Evolutionary conservation across 2,113 vertebrate genomes (phyloP), one percentile per base, ranked within the genome.

Genomic region (Pandion haliaetus): DNA sequence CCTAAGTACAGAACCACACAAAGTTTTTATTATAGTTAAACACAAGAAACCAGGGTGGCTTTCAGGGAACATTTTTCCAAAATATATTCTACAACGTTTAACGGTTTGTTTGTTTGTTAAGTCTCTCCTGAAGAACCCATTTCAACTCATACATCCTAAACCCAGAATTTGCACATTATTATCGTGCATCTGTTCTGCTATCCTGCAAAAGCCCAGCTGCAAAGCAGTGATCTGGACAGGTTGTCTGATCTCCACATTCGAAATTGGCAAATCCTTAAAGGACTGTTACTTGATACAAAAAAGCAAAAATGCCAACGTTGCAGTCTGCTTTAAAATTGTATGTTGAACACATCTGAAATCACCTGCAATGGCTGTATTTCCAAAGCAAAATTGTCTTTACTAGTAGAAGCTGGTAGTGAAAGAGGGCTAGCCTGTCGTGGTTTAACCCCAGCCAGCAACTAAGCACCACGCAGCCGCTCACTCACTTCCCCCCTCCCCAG

Each of bases 321-420:
- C n/a, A 29, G 12, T 1, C 0, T 20, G 19, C 17, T 49, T 49
- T 10, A 70, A 40, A 25, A 49, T 2, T 11, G 3, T 11, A 8
- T 24, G 5, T 66, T 71, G 44, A 66, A 38, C 24, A 52, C 23
- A 31, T 21, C 50, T 72, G 67, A 59, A 52, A 67, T n/a, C 45
- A 26, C 29, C 61, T 91, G 52, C 38, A 57, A 20, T 6, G 12
- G n/a, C 18, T 70, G 29, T 17, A 36, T 62, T 72, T 58, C 34
- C 47, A 84, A 70, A 31, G 20, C 25, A 26, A 61, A 67, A 16
- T n/a, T 62, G 10, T n/a, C 42, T 52, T 57, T 42, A 8, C 13
- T 31, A 62, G 26, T 17, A 38, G 58, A 58, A 49, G 34, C 34
- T 49, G 62, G 17, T 10, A 26, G 54, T 10, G 20, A 66, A 44